Evolutionary conservation across 2,113 vertebrate genomes (phyloP).

Genomic region (Pelobates fuscus): DNA sequence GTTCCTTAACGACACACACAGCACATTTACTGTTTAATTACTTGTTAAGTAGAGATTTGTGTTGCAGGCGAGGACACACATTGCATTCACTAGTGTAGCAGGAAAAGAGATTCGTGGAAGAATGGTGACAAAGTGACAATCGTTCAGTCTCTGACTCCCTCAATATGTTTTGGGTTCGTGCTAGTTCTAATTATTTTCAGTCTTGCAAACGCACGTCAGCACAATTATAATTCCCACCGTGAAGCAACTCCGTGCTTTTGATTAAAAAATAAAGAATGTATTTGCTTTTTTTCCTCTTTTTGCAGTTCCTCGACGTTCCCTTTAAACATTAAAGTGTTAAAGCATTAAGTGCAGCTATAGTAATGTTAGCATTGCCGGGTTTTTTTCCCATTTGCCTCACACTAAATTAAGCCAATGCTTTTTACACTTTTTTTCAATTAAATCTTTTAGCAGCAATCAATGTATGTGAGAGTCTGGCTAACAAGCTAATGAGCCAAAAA

Average conservation of each 20-base stretch:
- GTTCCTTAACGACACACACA: neutral
- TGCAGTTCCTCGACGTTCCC: neutral
- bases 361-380: neutral
- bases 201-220: neutral
- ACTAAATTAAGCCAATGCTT: conserved; percentile 10
- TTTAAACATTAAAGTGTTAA: neutral
- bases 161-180: neutral
- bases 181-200: neutral
- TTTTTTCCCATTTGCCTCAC: neutral
- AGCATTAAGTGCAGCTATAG: neutral
- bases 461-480: neutral
- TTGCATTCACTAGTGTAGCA: neutral
- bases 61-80: neutral
- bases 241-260: neutral
- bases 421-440: conserved; percentile 18
- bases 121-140: neutral
- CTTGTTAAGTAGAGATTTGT: neutral
- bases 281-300: too few species aligned
- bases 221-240: neutral
- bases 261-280: neutral
- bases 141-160: neutral
- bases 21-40: neutral
- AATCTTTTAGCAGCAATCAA: conserved; percentile 25
- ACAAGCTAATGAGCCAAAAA: conserved; percentile 23
- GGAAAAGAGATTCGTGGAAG: neutral